Evolutionary conservation across 2,888 invertebrate species (phyloP).

Genomic region (Drosophila quinaria): DNA sequence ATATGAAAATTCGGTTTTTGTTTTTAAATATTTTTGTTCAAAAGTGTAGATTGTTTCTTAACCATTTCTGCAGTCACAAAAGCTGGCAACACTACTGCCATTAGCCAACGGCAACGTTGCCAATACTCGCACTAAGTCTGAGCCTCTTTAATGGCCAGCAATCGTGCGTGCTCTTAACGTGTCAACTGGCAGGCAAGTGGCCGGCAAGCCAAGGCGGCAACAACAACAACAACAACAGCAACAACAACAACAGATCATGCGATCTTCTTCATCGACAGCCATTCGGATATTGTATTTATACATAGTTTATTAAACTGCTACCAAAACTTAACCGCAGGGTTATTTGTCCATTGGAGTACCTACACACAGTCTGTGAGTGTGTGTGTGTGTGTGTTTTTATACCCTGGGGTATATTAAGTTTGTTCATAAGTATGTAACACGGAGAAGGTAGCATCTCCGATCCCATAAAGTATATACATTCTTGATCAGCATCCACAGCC

Average conservation of each 20-base stretch:
- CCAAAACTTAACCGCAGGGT: constrained; percentile 76
- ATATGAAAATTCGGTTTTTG: too few relatives aligned
- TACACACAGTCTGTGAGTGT: constrained; percentile 8
- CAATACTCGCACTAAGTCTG: constrained; percentile 14
- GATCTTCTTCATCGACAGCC: constrained; percentile 53
- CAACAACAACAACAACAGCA: background rate
- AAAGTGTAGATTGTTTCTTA: too few relatives aligned
- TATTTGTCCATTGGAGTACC: constrained; percentile 63
- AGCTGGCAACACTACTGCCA: constrained; percentile 7
- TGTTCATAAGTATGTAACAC: too few relatives aligned
- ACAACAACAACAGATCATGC: constrained; percentile 52
- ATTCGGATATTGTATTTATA: constrained; percentile 36
- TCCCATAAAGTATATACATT: too few relatives aligned
- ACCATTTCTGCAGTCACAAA: background rate
- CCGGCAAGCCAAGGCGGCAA: constrained; percentile 2
- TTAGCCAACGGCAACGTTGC: constrained; percentile 8
- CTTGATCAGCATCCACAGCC: too few relatives aligned
- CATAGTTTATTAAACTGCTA: constrained; percentile 65
- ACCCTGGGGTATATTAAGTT: too few relatives aligned
- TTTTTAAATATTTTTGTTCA: too few relatives aligned
- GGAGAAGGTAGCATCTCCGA: too few relatives aligned
- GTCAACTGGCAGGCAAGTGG: constrained; percentile 67
- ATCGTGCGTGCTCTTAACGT: constrained; percentile 81
- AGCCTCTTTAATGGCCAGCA: constrained; percentile 69
- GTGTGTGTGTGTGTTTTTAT: too few relatives aligned